A percentile compares a stretch with the other conserved stretches of the same genome.
Evolutionary conservation across 2,797 vertebrate genomes (phyloP).

Genomic region (Acanthornis magna): DNA sequence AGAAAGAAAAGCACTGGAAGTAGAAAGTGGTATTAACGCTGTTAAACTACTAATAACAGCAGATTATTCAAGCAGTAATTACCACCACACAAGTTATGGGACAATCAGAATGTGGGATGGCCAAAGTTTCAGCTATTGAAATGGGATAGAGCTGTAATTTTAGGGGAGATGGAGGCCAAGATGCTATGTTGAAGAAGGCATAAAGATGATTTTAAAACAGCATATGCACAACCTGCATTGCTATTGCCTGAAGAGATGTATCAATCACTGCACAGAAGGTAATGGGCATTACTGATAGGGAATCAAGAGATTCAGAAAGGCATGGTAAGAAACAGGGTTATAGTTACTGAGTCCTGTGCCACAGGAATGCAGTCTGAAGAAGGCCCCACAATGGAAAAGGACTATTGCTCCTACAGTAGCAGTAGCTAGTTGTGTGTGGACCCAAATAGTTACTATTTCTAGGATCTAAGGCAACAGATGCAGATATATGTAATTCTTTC

Average conservation of each 20-base stretch:
- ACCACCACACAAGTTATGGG: not conserved
- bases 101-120: not conserved
- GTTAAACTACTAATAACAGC: not conserved
- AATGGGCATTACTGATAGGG: not conserved
- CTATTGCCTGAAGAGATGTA: not conserved
- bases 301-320: not conserved
- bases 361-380: not conserved
- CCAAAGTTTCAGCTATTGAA: not conserved
- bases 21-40: not conserved
- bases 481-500: not conserved
- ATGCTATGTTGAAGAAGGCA: not conserved
- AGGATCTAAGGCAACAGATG: not conserved
- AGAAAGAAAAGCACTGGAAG: not conserved
- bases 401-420: not conserved
- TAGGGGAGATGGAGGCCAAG: not conserved
- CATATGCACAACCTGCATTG: rapidly evolving
- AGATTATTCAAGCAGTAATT: not conserved
- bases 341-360: not conserved
- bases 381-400: not conserved
- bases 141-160: not conserved
- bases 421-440: not conserved
- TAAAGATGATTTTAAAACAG: not conserved
- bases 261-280: not conserved
- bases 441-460: not conserved
- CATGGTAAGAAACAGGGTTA: not conserved